A percentile compares a stretch with the other conserved stretches of the same genome.
These are phyloP conservation scores for Nestor notabilis DNA, from an alignment of 2,113 vertebrate species.

Conservation along the genomic window DNA sequence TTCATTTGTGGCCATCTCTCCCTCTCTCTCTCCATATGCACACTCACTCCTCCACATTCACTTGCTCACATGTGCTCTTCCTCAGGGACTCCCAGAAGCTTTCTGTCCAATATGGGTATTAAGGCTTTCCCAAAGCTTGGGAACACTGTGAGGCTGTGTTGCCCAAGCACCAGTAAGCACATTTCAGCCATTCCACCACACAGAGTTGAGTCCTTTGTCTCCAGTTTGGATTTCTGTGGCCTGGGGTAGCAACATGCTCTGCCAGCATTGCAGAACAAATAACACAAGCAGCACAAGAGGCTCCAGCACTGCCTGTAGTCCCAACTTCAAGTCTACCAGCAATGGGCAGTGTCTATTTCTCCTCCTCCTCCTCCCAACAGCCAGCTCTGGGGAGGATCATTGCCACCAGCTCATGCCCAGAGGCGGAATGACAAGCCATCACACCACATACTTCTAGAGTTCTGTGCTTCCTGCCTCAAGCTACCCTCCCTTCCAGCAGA, in stretches of 20 bases:
- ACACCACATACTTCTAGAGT: not conserved
- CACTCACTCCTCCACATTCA: not conserved
- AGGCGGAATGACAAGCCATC: not conserved
- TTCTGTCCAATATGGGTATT: not conserved
- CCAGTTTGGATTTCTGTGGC: not conserved
- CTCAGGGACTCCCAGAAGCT: not conserved
- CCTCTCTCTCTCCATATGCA: not conserved
- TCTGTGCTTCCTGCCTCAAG: not conserved
- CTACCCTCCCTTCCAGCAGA: not conserved
- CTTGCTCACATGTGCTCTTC: not conserved
- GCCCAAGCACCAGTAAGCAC: not conserved
- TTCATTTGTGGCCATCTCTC: not conserved
- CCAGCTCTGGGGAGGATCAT: not conserved
- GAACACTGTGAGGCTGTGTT: not conserved
- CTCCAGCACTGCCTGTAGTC: not conserved
- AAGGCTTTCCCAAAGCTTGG: not conserved
- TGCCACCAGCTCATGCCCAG: not conserved
- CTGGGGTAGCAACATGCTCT: not conserved
- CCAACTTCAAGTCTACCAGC: not conserved
- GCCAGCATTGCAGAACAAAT: not conserved
- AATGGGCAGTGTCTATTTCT: rapidly evolving
- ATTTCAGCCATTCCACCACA: not conserved
- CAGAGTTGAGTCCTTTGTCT: not conserved
- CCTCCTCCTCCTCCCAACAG: not conserved
- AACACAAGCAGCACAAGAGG: rapidly evolving